A percentile compares a stretch with the other conserved stretches of the same genome.
These are phyloP conservation scores for Spodoptera picta DNA, from an alignment of 2,888 invertebrate genomes.

Conservation along the genomic window DNA sequence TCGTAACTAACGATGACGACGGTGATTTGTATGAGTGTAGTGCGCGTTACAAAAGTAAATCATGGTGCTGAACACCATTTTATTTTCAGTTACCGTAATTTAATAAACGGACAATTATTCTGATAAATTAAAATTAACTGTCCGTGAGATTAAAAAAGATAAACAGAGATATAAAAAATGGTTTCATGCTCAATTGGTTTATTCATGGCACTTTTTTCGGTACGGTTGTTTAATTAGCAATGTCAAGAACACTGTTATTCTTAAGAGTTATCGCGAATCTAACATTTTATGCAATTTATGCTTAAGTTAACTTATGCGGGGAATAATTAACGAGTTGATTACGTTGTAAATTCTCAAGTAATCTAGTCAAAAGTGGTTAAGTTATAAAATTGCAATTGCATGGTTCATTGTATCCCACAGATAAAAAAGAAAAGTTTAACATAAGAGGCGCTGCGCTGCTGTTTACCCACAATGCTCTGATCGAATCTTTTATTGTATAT, in stretches of 20 bases:
- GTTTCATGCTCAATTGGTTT: slow-evolving; percentile 46
- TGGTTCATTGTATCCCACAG: not conserved
- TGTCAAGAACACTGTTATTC: slow-evolving; percentile 30
- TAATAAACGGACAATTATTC: slow-evolving; percentile 15
- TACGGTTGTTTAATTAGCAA: slow-evolving; percentile 32
- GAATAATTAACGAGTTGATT: slow-evolving; percentile 9
- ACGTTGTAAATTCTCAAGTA: too few relatives aligned
- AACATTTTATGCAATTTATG: slow-evolving; percentile 18
- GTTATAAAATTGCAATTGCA: not conserved
- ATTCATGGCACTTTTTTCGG: slow-evolving; percentile 41
- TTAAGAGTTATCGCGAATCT: slow-evolving; percentile 24
- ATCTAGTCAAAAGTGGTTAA: not conserved
- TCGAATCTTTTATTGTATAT: slow-evolving; percentile 22
- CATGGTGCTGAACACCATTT: not conserved
- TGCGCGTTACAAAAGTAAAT: too few relatives aligned
- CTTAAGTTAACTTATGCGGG: not conserved
- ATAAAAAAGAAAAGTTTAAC: not conserved
- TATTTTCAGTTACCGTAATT: slow-evolving; percentile 15
- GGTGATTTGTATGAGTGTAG: too few relatives aligned
- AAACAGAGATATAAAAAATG: slow-evolving; percentile 29
- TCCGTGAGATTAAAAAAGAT: slow-evolving; percentile 44
- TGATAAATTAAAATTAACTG: slow-evolving; percentile 35
- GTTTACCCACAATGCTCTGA: slow-evolving; percentile 13
- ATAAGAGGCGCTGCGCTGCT: slow-evolving; percentile 3
- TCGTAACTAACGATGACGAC: too few relatives aligned